Percentiles rank a stretch among this genome's conserved stretches.
phyloP scores from a whole-genome alignment of 2,113 vertebrate genomes.

The Ptychochromis oligacanthus region DNA sequence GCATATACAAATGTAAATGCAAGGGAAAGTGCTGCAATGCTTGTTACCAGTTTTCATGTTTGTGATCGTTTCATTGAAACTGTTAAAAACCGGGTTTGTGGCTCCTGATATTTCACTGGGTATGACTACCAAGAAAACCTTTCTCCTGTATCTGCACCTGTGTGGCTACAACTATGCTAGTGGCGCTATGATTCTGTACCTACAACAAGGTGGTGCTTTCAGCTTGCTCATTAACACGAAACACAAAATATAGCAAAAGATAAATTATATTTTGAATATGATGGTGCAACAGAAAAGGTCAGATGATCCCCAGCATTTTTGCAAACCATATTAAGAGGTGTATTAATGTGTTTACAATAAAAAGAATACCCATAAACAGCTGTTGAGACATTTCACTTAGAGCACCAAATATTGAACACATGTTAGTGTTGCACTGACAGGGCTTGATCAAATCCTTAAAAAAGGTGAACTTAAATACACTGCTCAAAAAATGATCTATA shows the following conservation, averaged over 20 bases:
- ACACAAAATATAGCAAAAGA: not conserved
- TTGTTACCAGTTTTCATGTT: not conserved
- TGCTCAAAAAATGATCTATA: not conserved
- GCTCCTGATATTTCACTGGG: not conserved
- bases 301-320: not conserved
- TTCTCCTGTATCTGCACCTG: not conserved
- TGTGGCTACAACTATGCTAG: not conserved
- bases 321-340: not conserved
- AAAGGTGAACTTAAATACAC: not conserved
- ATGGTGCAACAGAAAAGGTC: not conserved
- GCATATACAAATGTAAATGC: not conserved
- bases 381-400: not conserved
- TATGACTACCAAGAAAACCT: not conserved
- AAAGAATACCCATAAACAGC: not conserved
- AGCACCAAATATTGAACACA: not conserved
- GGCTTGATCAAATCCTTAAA: not conserved
- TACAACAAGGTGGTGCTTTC: not conserved
- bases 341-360: not conserved
- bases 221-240: not conserved
- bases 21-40: not conserved
- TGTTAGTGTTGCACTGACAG: not conserved
- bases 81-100: too few species aligned
- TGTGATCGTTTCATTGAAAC: not conserved
- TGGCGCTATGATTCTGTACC: not conserved
- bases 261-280: slow-evolving; percentile 5